Evolutionary conservation across 2,888 invertebrate genomes (phyloP).

Genomic region (Pharmacophagus antenor): DNA sequence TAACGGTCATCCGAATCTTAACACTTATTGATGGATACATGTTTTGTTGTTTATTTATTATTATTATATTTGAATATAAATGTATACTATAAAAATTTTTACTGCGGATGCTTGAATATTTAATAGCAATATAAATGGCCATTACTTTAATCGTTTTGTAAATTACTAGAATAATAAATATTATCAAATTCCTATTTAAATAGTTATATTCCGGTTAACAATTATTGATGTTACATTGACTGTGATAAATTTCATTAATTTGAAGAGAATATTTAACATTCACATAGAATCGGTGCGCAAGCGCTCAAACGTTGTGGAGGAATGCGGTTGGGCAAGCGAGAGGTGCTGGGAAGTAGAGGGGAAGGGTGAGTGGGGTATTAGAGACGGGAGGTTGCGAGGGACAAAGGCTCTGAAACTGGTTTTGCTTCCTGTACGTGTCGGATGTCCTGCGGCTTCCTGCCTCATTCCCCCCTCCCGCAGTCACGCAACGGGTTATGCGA

Average conservation of each 20-base stretch:
- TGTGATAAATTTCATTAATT: slow-evolving; percentile 12
- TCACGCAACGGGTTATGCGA: slow-evolving; percentile 54
- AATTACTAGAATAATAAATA: not conserved
- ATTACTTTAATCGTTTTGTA: not conserved
- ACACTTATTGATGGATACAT: too few species aligned
- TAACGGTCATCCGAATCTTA: too few species aligned
- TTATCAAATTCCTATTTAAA: not conserved
- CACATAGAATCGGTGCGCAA: slow-evolving; percentile 54
- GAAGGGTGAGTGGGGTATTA: slow-evolving; percentile 46
- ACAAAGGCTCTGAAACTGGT: slow-evolving; percentile 77
- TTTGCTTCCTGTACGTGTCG: slow-evolving; percentile 81
- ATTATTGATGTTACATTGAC: slow-evolving; percentile 8
- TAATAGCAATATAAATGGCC: not conserved
- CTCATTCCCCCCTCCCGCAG: slow-evolving; percentile 49
- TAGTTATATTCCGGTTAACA: not conserved
- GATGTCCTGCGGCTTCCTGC: slow-evolving; percentile 82
- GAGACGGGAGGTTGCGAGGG: slow-evolving; percentile 62
- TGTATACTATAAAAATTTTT: not conserved
- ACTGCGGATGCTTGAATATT: not conserved
- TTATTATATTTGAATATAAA: not conserved
- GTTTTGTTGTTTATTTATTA: too few species aligned
- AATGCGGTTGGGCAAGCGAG: slow-evolving; percentile 68
- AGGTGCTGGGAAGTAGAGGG: slow-evolving; percentile 36
- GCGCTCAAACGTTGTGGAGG: slow-evolving; percentile 66
- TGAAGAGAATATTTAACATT: slow-evolving; percentile 11